phyloP scores from a whole-genome alignment of 2,113 vertebrate genomes.

The Oryzias celebensis region DNA sequence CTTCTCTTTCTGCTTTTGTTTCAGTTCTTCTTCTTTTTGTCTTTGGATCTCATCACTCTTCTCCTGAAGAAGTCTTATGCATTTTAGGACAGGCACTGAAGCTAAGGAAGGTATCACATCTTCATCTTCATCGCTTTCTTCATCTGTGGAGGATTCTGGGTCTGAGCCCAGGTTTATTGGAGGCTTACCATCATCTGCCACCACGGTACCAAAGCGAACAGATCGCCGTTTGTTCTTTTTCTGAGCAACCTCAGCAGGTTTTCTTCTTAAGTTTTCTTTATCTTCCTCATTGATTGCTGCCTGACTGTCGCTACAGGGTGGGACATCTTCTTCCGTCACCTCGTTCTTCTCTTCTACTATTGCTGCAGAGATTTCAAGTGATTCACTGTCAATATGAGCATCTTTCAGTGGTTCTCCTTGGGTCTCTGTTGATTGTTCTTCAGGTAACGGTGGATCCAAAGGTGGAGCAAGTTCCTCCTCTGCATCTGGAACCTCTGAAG shows the following conservation, averaged over 20 bases:
- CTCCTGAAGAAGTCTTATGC: conserved; percentile 24
- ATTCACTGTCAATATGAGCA: background rate
- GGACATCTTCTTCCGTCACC: conserved; percentile 2
- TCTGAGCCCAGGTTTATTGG: conserved; percentile 42
- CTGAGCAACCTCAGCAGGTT: background rate
- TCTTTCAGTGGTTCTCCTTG: conserved; percentile 10
- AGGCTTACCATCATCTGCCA: conserved; percentile 55
- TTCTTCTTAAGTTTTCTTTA: background rate
- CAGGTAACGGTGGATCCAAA: conserved; percentile 9
- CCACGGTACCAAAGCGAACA: conserved; percentile 53
- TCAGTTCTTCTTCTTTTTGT: conserved; percentile 32
- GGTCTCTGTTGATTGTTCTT: conserved; percentile 14
- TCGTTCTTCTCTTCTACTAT: conserved; percentile 1
- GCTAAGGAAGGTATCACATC: conserved; percentile 4
- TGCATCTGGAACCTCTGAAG: conserved; percentile 3
- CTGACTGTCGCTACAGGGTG: background rate
- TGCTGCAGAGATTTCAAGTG: background rate
- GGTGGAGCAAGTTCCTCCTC: background rate
- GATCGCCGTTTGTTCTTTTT: conserved; percentile 52
- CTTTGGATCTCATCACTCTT: conserved; percentile 1
- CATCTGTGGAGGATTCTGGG: conserved; percentile 51
- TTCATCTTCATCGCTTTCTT: conserved; percentile 39
- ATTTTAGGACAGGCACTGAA: conserved; percentile 18
- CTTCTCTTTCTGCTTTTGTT: conserved; percentile 35
- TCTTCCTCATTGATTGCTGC: background rate